Conservation (phyloP, 1,140 invertebrate genomes). For the Dryas iulia region DNA sequence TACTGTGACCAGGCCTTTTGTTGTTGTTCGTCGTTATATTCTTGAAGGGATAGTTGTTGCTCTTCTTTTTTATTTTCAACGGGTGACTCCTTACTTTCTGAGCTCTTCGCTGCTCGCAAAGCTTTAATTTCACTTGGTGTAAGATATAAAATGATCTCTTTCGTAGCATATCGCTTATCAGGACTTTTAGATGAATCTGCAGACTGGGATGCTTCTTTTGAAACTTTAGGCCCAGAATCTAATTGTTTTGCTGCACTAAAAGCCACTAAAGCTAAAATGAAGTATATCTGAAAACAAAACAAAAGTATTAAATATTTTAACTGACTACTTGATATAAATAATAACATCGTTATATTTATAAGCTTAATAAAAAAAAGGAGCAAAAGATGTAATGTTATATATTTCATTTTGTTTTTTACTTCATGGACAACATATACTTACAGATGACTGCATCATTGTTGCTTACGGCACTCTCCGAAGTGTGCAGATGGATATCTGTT, state of each 20-base stretch:
- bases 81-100: background rate
- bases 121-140: constrained; percentile 14
- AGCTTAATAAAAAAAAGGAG: too few relatives aligned
- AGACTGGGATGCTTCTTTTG: constrained; percentile 4
- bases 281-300: constrained; percentile 23
- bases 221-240: background rate
- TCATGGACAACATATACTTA: constrained; percentile 4
- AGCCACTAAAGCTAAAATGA: constrained; percentile 3
- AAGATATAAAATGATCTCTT: constrained; percentile 19
- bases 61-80: background rate
- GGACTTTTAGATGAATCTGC: background rate
- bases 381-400: too few relatives aligned
- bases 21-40: constrained; percentile 9
- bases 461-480: constrained; percentile 7
- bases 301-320: background rate
- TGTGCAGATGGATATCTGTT: constrained; percentile 15
- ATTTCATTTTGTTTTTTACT: too few relatives aligned
- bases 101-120: background rate
- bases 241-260: constrained; percentile 4
- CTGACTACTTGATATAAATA: background rate
- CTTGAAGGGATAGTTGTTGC: constrained; percentile 6
- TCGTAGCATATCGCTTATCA: constrained; percentile 7
- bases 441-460: constrained; percentile 13
- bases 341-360: background rate
- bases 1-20: background rate